A percentile compares a stretch with the other conserved stretches of the same genome.
Conservation (phyloP, 2,888 invertebrate genomes). For the Caprella mutica region DNA sequence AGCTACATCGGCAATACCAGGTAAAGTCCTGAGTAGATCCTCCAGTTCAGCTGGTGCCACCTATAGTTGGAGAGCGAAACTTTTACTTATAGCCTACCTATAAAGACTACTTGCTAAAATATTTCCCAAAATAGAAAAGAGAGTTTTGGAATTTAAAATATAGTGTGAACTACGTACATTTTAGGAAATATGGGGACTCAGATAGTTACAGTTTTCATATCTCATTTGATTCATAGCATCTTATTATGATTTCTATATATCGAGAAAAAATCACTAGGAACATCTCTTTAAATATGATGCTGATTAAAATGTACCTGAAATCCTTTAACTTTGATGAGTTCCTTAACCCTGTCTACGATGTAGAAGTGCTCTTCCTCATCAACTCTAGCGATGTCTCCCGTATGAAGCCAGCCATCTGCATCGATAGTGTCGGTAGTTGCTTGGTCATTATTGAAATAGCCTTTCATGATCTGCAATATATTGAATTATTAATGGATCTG, state of each 20-base stretch:
- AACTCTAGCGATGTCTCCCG: constrained; percentile 28
- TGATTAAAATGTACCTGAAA: constrained; percentile 21
- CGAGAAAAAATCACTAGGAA: background rate
- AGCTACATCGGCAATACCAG: constrained; percentile 42
- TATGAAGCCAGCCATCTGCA: constrained; percentile 54
- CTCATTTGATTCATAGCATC: no score
- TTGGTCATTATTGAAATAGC: constrained; percentile 62
- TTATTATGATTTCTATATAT: no score
- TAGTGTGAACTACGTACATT: no score
- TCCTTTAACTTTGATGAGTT: constrained; percentile 34
- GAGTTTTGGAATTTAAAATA: no score
- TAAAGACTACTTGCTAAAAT: no score
- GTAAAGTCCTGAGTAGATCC: constrained; percentile 42
- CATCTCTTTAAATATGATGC: background rate
- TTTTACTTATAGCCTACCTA: no score
- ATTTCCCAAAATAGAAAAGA: no score
- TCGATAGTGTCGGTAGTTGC: constrained; percentile 62
- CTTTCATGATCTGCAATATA: constrained; percentile 61
- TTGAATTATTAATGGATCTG: background rate
- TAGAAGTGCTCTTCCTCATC: constrained; percentile 20
- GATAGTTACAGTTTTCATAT: no score
- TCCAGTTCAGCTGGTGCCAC: constrained; percentile 47
- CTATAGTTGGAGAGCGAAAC: no score
- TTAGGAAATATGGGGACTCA: no score
- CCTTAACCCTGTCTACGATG: constrained; percentile 31